Percentiles rank a stretch among this genome's conserved stretches.
Conservation (phyloP, 2,113 vertebrate genomes). For the Neogobius melanostomus region DNA sequence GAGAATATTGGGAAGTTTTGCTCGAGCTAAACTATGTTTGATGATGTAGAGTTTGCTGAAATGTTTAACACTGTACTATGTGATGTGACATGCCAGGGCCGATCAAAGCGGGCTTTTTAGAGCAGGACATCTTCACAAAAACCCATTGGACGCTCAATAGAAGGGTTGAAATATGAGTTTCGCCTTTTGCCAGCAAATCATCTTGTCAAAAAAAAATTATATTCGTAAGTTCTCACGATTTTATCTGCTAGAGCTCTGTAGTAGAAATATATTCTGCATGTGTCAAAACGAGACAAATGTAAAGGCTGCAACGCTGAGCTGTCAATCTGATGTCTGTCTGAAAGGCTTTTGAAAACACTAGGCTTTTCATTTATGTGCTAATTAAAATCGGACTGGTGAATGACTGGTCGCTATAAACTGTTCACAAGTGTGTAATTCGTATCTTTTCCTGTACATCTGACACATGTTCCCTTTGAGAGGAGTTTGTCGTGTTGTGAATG, state of each 20-base stretch:
- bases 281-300: conserved; percentile 55
- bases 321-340: conserved; percentile 39
- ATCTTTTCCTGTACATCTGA: conserved; percentile 4
- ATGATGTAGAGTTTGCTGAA: too few species aligned
- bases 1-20: too few species aligned
- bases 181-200: conserved; percentile 11
- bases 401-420: conserved; percentile 37
- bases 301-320: conserved; percentile 46
- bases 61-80: too few species aligned
- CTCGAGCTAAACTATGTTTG: too few species aligned
- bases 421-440: conserved; percentile 4
- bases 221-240: conserved; percentile 4
- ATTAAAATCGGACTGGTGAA: conserved; percentile 32
- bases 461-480: conserved; percentile 31
- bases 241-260: conserved; percentile 32
- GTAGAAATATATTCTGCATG: conserved; percentile 54
- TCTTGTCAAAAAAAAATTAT: conserved; percentile 30
- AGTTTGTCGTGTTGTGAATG: conserved; percentile 49
- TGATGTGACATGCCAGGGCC: too few species aligned
- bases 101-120: too few species aligned
- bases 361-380: conserved; percentile 25
- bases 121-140: too few species aligned
- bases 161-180: background rate
- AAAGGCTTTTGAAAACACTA: conserved; percentile 46
- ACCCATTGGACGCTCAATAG: too few species aligned